Base-by-base conservation (phyloP, 1,140 invertebrate genomes). In the Eufriesea mexicana region DNA sequence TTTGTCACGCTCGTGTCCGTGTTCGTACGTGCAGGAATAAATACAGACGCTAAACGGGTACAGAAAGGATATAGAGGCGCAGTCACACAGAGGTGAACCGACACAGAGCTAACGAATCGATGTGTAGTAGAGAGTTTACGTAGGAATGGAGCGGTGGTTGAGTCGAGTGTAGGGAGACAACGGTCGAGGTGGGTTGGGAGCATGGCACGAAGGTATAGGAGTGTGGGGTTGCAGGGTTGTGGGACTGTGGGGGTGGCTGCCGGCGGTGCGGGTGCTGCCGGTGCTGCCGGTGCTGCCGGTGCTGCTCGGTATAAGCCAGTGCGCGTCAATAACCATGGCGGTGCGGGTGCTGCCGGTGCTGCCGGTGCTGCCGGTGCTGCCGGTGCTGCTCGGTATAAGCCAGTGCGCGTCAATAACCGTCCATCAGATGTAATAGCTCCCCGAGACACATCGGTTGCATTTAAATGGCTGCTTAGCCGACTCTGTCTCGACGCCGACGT, bases 401-500 rank as follows among this genome's bases (percentile, higher is more conserved):
- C 92, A 93, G 92, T 91, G 90, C 90, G 92, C 93, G 93, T 94
- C 94, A 94, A 94, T 94, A 94, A 94, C 93, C 93, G 94, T 94
- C 93, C 93, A 94, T 94, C 94, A 94, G 93, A 93, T 94, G 93
- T 94, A 94, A 94, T 94, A 94, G 94, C 93, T 93, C 94, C 94
- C 93, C 91, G 93, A 94, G 94, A 94, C 94, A 94, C 94, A 94
- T 94, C 93, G 94, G 94, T 94, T 94, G 94, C 93, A 94, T 94
- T 94, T 94, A 94, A 94, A 94, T 94, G 94, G 93, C 94, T 94
- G 93, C 94, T 94, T 94, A 94, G 93, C 93, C 90, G 92, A 94
- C 91, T 94, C 93, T 94, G 94, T 94, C 93, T 94, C 94, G 93
- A 92, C 92, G 91, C 89, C 91, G 93, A 94, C 94, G 92, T 93